Evolutionary conservation across 1,140 invertebrate genomes (phyloP).

Genomic region (Popillia japonica): DNA sequence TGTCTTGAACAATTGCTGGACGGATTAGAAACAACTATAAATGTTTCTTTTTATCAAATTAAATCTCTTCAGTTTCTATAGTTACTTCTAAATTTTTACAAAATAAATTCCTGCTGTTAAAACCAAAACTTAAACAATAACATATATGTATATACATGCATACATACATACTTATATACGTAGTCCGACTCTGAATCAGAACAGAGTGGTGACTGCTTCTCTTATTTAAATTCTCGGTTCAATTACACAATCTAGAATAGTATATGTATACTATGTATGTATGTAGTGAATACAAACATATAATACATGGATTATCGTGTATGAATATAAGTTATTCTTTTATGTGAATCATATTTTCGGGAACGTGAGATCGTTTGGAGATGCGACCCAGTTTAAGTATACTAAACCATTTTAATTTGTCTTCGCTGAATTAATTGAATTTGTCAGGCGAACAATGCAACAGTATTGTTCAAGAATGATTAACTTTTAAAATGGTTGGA

Average conservation of each 20-base stretch:
- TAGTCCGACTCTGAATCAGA: not conserved
- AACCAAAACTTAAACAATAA: not conserved
- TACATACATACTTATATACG: not conserved
- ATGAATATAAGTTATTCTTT: slow-evolving; percentile 26
- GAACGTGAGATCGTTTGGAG: slow-evolving; percentile 23
- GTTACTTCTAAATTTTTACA: not conserved
- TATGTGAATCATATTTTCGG: slow-evolving; percentile 23
- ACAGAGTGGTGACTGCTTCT: not conserved
- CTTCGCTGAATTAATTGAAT: slow-evolving; percentile 2
- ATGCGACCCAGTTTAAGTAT: slow-evolving; percentile 16
- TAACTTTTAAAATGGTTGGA: not conserved
- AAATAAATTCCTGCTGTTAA: too few relatives aligned
- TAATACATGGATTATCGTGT: not conserved
- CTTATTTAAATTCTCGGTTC: not conserved
- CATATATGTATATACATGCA: too few relatives aligned
- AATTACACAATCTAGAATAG: not conserved
- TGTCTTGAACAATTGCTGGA: too few relatives aligned
- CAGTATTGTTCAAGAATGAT: not conserved
- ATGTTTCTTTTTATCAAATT: too few relatives aligned
- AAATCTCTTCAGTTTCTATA: not conserved
- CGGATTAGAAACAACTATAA: too few relatives aligned
- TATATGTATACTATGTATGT: too few relatives aligned
- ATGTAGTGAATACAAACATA: slow-evolving; percentile 6
- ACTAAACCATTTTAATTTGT: not conserved
- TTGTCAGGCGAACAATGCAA: not conserved